These are phyloP conservation scores for Epizoanthus rinbou DNA, from an alignment of 92 coral and sea anemone genomes.

Conservation along the genomic window DNA sequence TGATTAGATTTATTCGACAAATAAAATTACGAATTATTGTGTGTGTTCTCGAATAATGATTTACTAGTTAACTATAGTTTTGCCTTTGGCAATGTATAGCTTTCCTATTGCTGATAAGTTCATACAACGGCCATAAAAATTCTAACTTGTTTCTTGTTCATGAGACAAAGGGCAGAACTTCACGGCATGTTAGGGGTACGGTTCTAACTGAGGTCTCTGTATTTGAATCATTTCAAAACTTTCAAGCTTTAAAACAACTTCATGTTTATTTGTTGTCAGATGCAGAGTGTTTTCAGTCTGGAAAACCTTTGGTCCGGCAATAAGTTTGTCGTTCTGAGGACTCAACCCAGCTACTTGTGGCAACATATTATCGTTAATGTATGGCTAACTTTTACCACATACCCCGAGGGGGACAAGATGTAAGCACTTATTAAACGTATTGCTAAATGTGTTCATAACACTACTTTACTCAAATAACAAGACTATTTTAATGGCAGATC, in stretches of 20 bases:
- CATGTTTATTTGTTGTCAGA: conserved; percentile 1
- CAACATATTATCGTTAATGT: background rate
- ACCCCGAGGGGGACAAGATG: background rate
- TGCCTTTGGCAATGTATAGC: background rate
- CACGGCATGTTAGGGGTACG: too few relatives aligned
- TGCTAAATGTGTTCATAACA: background rate
- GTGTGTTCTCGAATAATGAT: background rate
- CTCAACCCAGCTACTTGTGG: too few relatives aligned
- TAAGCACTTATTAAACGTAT: background rate
- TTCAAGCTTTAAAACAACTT: background rate
- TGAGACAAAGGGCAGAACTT: background rate
- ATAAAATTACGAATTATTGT: background rate
- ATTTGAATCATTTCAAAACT: background rate
- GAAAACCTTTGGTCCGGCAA: background rate
- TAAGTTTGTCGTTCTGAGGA: background rate
- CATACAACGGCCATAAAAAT: background rate
- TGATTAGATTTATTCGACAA: conserved; percentile 13
- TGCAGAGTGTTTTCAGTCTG: background rate
- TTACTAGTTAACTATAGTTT: background rate
- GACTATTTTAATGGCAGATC: background rate
- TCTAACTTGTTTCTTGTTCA: background rate
- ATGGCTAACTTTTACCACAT: background rate
- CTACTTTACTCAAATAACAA: conserved; percentile 23
- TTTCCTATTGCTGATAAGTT: background rate
- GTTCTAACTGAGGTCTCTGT: background rate